Evolutionary conservation across 2,113 vertebrate genomes (phyloP).

Genomic region (Gavia stellata): DNA sequence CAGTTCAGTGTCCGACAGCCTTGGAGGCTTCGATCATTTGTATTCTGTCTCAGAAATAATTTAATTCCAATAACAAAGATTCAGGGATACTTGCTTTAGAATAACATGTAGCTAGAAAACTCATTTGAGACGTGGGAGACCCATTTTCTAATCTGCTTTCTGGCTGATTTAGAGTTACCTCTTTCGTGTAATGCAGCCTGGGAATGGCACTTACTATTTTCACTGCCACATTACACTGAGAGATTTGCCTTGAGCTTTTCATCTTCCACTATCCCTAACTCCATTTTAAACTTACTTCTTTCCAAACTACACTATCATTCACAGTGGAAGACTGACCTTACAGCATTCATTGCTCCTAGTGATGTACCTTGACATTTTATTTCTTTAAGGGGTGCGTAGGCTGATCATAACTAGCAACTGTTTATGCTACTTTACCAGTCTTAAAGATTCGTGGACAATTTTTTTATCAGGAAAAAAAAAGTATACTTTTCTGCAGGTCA

Average conservation of each 20-base stretch:
- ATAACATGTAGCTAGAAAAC: neutral
- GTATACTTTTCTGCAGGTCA: neutral
- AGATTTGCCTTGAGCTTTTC: neutral
- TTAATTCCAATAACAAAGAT: slow-evolving; percentile 12
- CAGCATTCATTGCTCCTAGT: neutral
- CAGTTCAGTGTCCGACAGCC: neutral
- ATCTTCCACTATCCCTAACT: neutral
- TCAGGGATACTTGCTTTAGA: neutral
- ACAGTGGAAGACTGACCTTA: neutral
- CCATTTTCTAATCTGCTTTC: neutral
- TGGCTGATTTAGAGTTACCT: neutral
- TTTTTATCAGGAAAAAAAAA: neutral
- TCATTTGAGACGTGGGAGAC: neutral
- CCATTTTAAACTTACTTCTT: neutral
- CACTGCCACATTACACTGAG: neutral
- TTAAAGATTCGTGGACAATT: neutral
- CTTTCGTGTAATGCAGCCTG: neutral
- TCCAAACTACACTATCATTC: neutral
- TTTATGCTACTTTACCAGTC: neutral
- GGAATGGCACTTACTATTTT: neutral
- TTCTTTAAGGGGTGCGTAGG: neutral
- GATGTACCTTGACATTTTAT: neutral
- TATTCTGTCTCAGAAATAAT: slow-evolving; percentile 2
- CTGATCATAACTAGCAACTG: neutral
- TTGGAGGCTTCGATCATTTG: neutral